Conservation (phyloP, 2,113 vertebrate species). For the Geothlypis trichas region DNA sequence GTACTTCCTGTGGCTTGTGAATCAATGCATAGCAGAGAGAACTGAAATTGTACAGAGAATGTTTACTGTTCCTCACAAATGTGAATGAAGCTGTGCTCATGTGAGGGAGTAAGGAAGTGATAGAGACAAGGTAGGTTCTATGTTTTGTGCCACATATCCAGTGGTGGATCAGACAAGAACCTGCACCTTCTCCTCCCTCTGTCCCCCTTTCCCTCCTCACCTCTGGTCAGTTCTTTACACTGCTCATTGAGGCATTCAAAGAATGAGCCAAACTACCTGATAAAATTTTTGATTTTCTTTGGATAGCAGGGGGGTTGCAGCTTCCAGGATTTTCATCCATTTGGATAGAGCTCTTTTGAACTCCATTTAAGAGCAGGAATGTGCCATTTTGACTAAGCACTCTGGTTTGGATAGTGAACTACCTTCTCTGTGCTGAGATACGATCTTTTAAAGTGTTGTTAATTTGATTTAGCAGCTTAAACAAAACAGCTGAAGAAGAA, state of each 20-base stretch:
- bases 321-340: not conserved
- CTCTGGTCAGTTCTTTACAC: slow-evolving; percentile 76
- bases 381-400: not conserved
- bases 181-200: not conserved
- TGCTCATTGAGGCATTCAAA: slow-evolving; percentile 86
- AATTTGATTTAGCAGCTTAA: not conserved
- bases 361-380: not conserved
- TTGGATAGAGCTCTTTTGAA: not conserved
- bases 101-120: not conserved
- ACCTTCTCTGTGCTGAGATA: not conserved
- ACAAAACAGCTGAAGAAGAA: not conserved
- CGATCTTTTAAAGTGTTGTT: not conserved
- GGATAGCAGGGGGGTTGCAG: slow-evolving; percentile 55
- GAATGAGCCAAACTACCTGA: slow-evolving; percentile 19
- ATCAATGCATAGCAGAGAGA: not conserved
- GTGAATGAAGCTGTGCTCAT: not conserved
- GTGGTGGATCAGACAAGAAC: slow-evolving; percentile 85
- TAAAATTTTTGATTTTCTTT: slow-evolving; percentile 79
- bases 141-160: slow-evolving; percentile 61
- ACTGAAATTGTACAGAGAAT: not conserved
- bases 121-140: not conserved
- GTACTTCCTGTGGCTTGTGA: not conserved
- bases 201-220: accelerated
- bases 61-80: not conserved
- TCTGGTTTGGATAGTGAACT: not conserved